Evolutionary conservation across 1,140 invertebrate genomes (phyloP).

Genomic region (Diorhabda elongata): DNA sequence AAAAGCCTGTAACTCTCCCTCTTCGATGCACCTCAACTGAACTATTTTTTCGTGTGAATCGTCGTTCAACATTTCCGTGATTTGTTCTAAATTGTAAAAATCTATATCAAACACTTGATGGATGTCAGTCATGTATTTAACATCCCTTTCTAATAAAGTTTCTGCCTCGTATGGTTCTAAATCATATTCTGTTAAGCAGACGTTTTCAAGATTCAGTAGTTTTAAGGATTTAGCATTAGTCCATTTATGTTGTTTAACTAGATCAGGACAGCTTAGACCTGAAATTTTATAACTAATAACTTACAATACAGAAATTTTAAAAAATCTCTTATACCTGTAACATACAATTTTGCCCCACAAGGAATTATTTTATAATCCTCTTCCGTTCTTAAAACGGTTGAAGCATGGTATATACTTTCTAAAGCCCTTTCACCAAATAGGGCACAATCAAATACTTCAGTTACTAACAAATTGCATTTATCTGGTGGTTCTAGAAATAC

Average conservation of each 20-base stretch:
- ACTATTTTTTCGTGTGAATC: neutral
- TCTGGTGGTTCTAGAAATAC: slow-evolving; percentile 24
- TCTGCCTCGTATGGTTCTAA: slow-evolving; percentile 66
- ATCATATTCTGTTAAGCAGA: slow-evolving; percentile 47
- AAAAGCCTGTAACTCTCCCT: slow-evolving; percentile 51
- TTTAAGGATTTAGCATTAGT: slow-evolving; percentile 37
- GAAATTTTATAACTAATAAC: neutral
- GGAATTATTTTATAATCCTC: slow-evolving; percentile 57
- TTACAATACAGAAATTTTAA: neutral
- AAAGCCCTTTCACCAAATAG: slow-evolving; percentile 71
- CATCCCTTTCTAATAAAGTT: slow-evolving; percentile 56
- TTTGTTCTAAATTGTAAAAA: slow-evolving; percentile 59
- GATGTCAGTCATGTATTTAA: slow-evolving; percentile 58
- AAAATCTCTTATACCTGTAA: slow-evolving; percentile 48
- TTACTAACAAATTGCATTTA: slow-evolving; percentile 51
- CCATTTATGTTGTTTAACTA: slow-evolving; percentile 48
- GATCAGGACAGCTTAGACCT: slow-evolving; percentile 30
- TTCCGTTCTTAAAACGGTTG: slow-evolving; percentile 53
- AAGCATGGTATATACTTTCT: slow-evolving; percentile 64
- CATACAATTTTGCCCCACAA: slow-evolving; percentile 58
- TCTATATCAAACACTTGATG: slow-evolving; percentile 56
- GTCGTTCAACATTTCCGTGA: slow-evolving; percentile 44
- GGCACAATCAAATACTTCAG: slow-evolving; percentile 75
- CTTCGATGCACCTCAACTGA: slow-evolving; percentile 19
- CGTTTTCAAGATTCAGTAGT: slow-evolving; percentile 35